A percentile compares a stretch with the other conserved stretches of the same genome.
phyloP scores from a whole-genome alignment of 1,140 invertebrate species.

The Drosophila trapezifrons region DNA sequence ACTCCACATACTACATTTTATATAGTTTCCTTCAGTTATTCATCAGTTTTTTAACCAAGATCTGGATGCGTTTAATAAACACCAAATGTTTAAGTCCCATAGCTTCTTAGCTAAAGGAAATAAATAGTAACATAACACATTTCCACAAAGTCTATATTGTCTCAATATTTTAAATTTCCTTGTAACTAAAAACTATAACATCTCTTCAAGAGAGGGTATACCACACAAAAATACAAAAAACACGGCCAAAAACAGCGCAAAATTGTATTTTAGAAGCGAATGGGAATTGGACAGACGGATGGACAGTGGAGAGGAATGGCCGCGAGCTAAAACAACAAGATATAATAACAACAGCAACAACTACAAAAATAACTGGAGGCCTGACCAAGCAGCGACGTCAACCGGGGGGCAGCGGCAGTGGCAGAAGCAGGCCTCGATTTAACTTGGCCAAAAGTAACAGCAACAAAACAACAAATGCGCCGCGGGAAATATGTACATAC shows the following conservation, averaged over 20 bases:
- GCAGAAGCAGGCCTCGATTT: slow-evolving; percentile 24
- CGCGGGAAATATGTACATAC: slow-evolving; percentile 32
- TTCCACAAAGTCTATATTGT: too few species aligned
- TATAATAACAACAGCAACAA: slow-evolving; percentile 30
- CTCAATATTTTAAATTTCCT: too few species aligned
- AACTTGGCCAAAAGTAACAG: slow-evolving; percentile 37
- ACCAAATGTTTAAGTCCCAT: too few species aligned
- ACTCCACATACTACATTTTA: background rate
- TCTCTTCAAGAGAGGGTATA: slow-evolving; percentile 1
- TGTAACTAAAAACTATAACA: background rate
- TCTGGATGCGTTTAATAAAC: too few species aligned
- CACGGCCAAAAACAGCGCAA: slow-evolving; percentile 47
- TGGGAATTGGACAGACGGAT: slow-evolving; percentile 24
- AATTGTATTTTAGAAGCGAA: slow-evolving; percentile 66
- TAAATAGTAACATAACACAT: too few species aligned
- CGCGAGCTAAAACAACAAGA: slow-evolving; percentile 40
- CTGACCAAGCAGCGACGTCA: slow-evolving; percentile 18
- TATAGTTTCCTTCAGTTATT: background rate
- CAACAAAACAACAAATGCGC: slow-evolving; percentile 24
- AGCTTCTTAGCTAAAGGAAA: too few species aligned
- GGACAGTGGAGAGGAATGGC: slow-evolving; percentile 46
- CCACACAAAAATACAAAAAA: slow-evolving; percentile 39
- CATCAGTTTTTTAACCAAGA: too few species aligned
- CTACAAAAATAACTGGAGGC: slow-evolving; percentile 40
- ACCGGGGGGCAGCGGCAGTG: slow-evolving; percentile 5